Evolutionary conservation across 2,113 vertebrate genomes (phyloP).

Genomic region (Alces alces): DNA sequence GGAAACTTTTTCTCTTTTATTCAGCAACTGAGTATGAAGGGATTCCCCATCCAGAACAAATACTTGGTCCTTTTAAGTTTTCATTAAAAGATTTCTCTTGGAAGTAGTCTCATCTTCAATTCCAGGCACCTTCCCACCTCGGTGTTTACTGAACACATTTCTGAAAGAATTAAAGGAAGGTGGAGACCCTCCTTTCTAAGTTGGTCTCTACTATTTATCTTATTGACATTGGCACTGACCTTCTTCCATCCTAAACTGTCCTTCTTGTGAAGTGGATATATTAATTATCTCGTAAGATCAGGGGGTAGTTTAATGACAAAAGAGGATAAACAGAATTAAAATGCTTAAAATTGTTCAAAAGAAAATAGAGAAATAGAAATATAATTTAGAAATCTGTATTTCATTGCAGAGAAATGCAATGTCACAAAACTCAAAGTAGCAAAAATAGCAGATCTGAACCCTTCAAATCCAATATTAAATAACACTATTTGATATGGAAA

Average conservation of each 20-base stretch:
- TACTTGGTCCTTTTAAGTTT: not conserved
- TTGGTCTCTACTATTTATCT: not conserved
- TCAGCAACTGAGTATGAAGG: not conserved
- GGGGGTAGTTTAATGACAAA: not conserved
- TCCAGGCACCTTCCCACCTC: not conserved
- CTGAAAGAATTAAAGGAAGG: not conserved
- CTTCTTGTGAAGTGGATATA: not conserved
- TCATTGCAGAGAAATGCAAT: not conserved
- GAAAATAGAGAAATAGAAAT: not conserved
- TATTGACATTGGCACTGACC: not conserved
- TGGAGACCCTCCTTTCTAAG: not conserved
- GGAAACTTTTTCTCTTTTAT: not conserved
- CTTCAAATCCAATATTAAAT: not conserved
- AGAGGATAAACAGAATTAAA: not conserved
- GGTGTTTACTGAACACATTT: not conserved
- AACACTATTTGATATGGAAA: not conserved
- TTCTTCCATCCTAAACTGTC: not conserved
- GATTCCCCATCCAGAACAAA: constrained; percentile 16
- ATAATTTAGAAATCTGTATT: not conserved
- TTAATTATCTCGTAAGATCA: not conserved
- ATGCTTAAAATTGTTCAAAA: not conserved
- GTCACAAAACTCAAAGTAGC: not conserved
- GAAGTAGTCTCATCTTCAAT: not conserved
- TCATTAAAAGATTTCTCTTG: constrained; percentile 21
- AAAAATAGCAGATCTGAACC: not conserved